Evolutionary conservation across 2,113 vertebrate genomes (phyloP), one percentile per base, ranked within the genome.

Genomic region (Muntiacus reevesi): DNA sequence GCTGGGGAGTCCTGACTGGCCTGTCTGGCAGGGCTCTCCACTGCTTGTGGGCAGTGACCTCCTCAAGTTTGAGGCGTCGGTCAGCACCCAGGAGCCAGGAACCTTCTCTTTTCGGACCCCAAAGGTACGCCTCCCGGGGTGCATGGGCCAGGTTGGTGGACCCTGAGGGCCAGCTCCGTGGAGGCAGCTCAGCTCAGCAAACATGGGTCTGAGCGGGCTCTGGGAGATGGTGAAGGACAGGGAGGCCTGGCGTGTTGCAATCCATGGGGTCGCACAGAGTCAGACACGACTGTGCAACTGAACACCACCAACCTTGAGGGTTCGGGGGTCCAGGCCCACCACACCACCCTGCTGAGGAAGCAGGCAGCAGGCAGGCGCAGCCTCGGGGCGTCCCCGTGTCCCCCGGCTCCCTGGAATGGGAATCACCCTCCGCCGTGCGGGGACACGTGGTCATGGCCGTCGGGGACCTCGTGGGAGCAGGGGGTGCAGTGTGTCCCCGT

Each of bases 51-150:
- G 98, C 94, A 99, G 99, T 33, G 98, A 98, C 4, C 96, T 98
- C 0, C 97, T 99, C 95, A 96, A 98, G 86, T 99, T 99, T 0
- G 96, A 98, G 87, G 81, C 91, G 71, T 9, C 43, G 0, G 99
- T 99, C 97, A 78, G 50, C 55, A 57, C 83, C 21, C 84, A 88
- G 93, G 86, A 97, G 1, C 43, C 95, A 7, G 98, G 97, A 60
- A 95, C 2, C 57, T 99, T 98, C 97, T 97, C 95, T 89, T 99
- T 99, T 90, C 27, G 40, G 60, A 99, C 98, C 78, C 98, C 98
- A 97, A 97, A 98, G 99, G 99, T 99, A 99, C 27, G 40, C 94
- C 54, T 15, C 13, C 25, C 27, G 1, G 15, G 62, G 33, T 1
- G 17, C 54, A 16, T 28, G 1, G 12, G 10, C 28, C 13, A 2